phyloP scores from a whole-genome alignment of 23 tunicate genomes.

The Ciona savignyi region DNA sequence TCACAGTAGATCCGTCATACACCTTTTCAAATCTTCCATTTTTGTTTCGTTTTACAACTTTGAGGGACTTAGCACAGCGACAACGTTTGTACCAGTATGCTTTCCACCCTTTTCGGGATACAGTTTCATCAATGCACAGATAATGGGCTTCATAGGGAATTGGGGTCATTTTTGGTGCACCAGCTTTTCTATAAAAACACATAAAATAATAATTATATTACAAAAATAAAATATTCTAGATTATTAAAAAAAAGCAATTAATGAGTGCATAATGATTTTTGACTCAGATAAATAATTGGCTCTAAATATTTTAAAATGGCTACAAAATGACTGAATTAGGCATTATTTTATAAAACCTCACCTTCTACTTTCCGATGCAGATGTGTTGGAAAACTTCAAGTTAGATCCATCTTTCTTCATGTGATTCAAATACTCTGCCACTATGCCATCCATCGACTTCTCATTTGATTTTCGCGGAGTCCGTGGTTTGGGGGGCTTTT shows the following conservation, averaged over 20 bases:
- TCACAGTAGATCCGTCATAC: too few relatives aligned
- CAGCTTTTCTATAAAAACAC: constrained; percentile 14
- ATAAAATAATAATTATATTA: neutral
- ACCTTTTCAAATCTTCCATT: too few relatives aligned
- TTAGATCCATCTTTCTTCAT: neutral
- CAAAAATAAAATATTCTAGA: neutral
- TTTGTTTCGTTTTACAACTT: neutral
- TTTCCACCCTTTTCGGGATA: constrained; percentile 66
- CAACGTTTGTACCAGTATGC: constrained; percentile 80
- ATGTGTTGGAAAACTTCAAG: neutral
- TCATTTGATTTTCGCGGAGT: neutral
- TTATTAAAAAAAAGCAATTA: too few relatives aligned
- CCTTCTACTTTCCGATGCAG: neutral
- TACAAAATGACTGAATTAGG: too few relatives aligned
- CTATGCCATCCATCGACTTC: neutral
- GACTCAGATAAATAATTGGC: too few relatives aligned
- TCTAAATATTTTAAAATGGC: too few relatives aligned
- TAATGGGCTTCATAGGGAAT: constrained; percentile 75
- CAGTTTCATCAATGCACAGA: constrained; percentile 54
- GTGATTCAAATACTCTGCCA: neutral
- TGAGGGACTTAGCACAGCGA: constrained; percentile 33
- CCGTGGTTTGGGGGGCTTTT: neutral
- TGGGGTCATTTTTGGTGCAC: constrained; percentile 35
- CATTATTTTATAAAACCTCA: neutral
- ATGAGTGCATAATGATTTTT: neutral